Evolutionary conservation across 2,797 vertebrate genomes (phyloP).

Genomic region (Sebastes oblongus): DNA sequence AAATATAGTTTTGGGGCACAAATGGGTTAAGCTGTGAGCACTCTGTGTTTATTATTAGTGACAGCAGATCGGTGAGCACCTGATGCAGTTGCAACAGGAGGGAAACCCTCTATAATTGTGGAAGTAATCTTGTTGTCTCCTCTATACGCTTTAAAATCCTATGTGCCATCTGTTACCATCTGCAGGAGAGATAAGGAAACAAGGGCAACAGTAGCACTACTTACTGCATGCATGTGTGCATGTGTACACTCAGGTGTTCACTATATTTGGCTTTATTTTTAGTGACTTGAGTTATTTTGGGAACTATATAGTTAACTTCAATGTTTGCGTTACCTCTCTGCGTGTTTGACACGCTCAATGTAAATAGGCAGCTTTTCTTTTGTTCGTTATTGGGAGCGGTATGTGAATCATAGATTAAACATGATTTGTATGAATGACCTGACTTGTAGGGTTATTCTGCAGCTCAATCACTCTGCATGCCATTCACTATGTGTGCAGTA

Average conservation of each 20-base stretch:
- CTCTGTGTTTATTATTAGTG: conserved; percentile 50
- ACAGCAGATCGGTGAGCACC: conserved; percentile 56
- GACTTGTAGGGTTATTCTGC: conserved; percentile 16
- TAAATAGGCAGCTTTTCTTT: conserved; percentile 26
- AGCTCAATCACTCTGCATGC: not conserved
- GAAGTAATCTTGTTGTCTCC: conserved; percentile 58
- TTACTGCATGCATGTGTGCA: not conserved
- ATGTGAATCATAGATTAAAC: conserved; percentile 39
- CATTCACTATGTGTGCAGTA: not conserved
- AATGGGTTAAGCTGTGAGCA: not conserved
- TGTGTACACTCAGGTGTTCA: conserved; percentile 40
- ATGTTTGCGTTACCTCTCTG: conserved; percentile 11
- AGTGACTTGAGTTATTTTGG: conserved; percentile 25
- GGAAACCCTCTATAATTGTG: conserved; percentile 44
- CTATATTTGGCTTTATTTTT: conserved; percentile 30
- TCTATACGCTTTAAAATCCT: conserved; percentile 29
- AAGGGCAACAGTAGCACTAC: conserved; percentile 51
- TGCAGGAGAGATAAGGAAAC: conserved; percentile 52
- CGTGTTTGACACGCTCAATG: conserved; percentile 14
- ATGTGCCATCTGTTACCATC: conserved; percentile 62
- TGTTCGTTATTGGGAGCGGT: conserved; percentile 22
- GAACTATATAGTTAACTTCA: conserved; percentile 7
- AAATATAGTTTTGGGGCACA: too few species aligned
- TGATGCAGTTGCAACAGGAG: conserved; percentile 47
- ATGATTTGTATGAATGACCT: conserved; percentile 28